Conservation (phyloP, 2,113 vertebrate species). For the Elachura formosa region DNA sequence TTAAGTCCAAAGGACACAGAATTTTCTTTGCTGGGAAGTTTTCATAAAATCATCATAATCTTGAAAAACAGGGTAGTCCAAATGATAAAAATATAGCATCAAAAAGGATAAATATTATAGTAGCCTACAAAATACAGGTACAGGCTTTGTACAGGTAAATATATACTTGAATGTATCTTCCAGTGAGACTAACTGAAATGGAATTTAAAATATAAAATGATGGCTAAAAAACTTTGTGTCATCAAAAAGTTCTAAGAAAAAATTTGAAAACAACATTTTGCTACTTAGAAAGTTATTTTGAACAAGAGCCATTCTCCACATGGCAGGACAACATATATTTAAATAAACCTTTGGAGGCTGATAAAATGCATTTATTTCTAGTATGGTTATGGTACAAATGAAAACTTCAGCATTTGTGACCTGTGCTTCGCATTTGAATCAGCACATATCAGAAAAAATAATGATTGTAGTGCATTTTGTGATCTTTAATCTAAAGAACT, state of each 20-base stretch:
- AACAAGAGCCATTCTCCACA: background rate
- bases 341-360: background rate
- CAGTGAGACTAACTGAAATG: background rate
- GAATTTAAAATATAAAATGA: background rate
- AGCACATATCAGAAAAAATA: background rate
- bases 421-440: background rate
- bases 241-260: background rate
- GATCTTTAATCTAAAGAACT: background rate
- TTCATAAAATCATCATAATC: background rate
- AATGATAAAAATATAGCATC: background rate
- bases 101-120: background rate
- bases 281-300: fast-evolving
- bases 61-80: background rate
- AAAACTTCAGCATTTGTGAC: background rate
- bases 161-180: background rate
- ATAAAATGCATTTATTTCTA: background rate
- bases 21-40: background rate
- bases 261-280: background rate
- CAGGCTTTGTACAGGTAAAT: background rate
- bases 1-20: background rate
- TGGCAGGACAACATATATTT: background rate
- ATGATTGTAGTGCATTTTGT: fast-evolving
- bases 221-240: fast-evolving
- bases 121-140: background rate
- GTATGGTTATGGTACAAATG: background rate